phyloP scores from a whole-genome alignment of 1,140 invertebrate species.

The Aradophagus sp. region DNA sequence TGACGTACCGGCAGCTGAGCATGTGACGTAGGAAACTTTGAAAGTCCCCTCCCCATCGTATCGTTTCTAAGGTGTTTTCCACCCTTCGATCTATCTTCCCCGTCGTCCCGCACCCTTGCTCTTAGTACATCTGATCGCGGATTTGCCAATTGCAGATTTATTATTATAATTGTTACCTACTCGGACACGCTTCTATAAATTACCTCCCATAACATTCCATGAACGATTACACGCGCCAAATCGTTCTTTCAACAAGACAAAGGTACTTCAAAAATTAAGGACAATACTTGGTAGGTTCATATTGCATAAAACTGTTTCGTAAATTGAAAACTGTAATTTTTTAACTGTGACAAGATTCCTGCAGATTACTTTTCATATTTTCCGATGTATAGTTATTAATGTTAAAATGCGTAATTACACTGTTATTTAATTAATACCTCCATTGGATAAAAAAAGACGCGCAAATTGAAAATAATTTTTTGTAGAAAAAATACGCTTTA shows the following conservation, averaged over 20 bases:
- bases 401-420: too few relatives aligned
- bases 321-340: too few relatives aligned
- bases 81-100: slow-evolving; percentile 53
- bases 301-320: too few relatives aligned
- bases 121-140: slow-evolving; percentile 45
- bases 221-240: background rate
- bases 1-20: slow-evolving; percentile 73
- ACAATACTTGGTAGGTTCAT: too few relatives aligned
- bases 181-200: slow-evolving; percentile 51
- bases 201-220: background rate
- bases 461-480: too few relatives aligned
- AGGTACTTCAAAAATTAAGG: too few relatives aligned
- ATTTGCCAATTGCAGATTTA: slow-evolving; percentile 54
- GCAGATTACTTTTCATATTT: too few relatives aligned
- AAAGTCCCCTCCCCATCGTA: slow-evolving; percentile 51
- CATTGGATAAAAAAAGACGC: too few relatives aligned
- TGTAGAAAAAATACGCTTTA: too few relatives aligned
- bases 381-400: too few relatives aligned
- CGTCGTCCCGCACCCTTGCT: slow-evolving; percentile 47
- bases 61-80: slow-evolving; percentile 55
- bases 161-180: slow-evolving; percentile 46
- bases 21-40: slow-evolving; percentile 68
- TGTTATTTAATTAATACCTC: too few relatives aligned
- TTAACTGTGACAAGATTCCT: background rate
- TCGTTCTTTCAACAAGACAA: too few relatives aligned